phyloP scores from a whole-genome alignment of 2,113 vertebrate species.

The Ophiodon elongatus region DNA sequence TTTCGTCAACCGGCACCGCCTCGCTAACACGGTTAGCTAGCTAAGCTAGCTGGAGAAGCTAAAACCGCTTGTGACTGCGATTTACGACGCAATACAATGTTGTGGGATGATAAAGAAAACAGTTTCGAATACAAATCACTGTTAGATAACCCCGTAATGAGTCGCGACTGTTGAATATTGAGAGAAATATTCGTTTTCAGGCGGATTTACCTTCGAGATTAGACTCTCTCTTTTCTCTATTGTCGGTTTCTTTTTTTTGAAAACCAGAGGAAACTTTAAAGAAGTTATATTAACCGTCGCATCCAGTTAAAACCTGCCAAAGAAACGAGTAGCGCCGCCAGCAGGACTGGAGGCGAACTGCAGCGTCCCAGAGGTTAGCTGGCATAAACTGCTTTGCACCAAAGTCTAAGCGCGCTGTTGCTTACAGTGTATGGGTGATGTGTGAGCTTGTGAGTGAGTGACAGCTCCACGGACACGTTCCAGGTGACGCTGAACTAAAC shows the following conservation, averaged over 20 bases:
- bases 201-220: slow-evolving; percentile 53
- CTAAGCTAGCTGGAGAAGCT: slow-evolving; percentile 26
- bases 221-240: slow-evolving; percentile 38
- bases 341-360: background rate
- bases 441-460: too few species aligned
- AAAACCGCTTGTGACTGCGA: slow-evolving; percentile 8
- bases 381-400: too few species aligned
- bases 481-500: background rate
- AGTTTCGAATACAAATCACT: accelerated
- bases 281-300: background rate
- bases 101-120: accelerated
- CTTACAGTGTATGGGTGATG: too few species aligned
- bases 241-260: slow-evolving; percentile 38
- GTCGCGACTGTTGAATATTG: accelerated
- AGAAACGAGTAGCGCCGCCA: slow-evolving; percentile 8
- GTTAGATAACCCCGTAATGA: accelerated
- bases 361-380: background rate
- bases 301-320: accelerated
- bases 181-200: accelerated
- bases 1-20: slow-evolving; percentile 45
- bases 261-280: slow-evolving; percentile 9
- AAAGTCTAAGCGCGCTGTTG: too few species aligned
- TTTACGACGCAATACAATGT: accelerated
- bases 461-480: too few species aligned
- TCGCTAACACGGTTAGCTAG: slow-evolving; percentile 57